Evolutionary conservation across 2,888 invertebrate genomes (phyloP), one percentile per base, ranked within the genome.

Genomic region (Tinea semifulvella): DNA sequence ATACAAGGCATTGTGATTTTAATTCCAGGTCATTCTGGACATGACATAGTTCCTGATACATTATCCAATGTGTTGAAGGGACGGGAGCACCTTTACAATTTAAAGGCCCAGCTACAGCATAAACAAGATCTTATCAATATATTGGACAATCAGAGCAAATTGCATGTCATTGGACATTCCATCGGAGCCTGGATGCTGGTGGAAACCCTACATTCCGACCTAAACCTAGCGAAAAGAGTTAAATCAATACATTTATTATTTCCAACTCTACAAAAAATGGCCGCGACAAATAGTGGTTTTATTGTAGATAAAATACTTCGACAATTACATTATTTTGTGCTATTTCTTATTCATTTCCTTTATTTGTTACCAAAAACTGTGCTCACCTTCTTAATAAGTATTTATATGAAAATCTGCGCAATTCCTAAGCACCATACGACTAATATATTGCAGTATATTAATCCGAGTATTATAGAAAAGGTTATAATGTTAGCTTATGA

Each of bases 141-240:
- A 52, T 87, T 86, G 60, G 91, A 93, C 45, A 67, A 81, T 50
- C 80, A 86, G 57, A 85, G 88, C n/a, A 88, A 84, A 61, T 65
- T 97, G 28, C 89, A 94, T 65, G 70, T 96, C 27, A 84, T 96
- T 53, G 95, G 93, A 1, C 96, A 97, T 80, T 96, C 96, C 0
- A 92, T 96, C 58, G 97, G 97, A 2, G 85, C 90, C 44, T 94
- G 94, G 86, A 87, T 95, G 58, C 84, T 88, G 49, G 61, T 94
- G 46, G 88, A 94, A 60, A 62, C 94, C 54, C 63, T 95, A 19
- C 83, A 88, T 52, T 71, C 86, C 50, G 54, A 73, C 49, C 72
- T 83, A 3, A 61, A 72, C 20, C 67, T 91, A 56, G 65, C 81
- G 55, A 56, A 71, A 19, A 82, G 81, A 54, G 62, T 90, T 25